Percentiles rank a stretch among this genome's conserved stretches.
Evolutionary conservation across 2,113 vertebrate species (phyloP).

Genomic region (Rhea americana): DNA sequence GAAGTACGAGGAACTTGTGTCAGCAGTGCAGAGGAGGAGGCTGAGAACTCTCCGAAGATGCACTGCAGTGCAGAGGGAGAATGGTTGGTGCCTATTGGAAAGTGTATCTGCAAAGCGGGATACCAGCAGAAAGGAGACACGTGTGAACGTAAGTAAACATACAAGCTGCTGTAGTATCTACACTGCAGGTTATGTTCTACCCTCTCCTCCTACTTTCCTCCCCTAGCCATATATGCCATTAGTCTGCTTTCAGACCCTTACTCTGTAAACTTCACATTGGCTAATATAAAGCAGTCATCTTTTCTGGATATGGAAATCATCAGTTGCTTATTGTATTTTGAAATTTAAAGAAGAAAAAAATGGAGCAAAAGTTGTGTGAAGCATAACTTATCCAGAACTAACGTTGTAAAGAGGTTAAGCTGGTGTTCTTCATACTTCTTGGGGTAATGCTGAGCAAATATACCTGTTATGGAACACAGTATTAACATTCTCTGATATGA

Average conservation of each 20-base stretch:
- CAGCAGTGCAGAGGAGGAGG: slow-evolving; percentile 93
- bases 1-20: slow-evolving; percentile 96
- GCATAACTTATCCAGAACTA: background rate
- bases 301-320: background rate
- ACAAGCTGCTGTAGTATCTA: background rate
- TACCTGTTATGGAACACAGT: background rate
- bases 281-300: background rate
- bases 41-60: slow-evolving; percentile 97
- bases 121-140: slow-evolving; percentile 98
- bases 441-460: background rate
- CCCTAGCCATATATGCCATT: background rate
- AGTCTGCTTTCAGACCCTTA: background rate
- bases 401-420: background rate
- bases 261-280: background rate
- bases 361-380: background rate
- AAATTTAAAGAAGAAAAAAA: background rate
- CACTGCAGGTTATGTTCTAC: background rate
- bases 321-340: background rate
- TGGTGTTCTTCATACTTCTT: background rate
- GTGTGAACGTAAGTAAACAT: slow-evolving; percentile 92
- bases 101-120: slow-evolving; percentile 98
- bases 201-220: background rate
- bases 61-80: slow-evolving; percentile 98
- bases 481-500: background rate
- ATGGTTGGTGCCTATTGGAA: slow-evolving; percentile 99